Conservation (phyloP, 2,888 invertebrate genomes). For the Polietes domitor region DNA sequence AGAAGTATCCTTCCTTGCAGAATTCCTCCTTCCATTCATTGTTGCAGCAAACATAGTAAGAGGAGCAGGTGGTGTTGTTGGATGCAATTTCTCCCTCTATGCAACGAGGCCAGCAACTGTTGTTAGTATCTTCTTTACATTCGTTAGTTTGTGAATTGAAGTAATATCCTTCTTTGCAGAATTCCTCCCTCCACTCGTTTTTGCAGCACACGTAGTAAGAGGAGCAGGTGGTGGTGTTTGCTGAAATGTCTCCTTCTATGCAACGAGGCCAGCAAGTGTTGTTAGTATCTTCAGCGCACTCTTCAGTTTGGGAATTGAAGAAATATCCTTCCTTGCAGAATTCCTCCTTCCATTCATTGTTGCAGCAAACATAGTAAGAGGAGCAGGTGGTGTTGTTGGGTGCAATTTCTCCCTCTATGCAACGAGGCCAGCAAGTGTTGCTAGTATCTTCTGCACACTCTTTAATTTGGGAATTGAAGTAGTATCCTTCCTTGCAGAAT, state of each 20-base stretch:
- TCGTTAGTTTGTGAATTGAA: constrained; percentile 6
- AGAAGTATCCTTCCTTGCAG: constrained; percentile 68
- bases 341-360: constrained; percentile 20
- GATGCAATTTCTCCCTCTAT: constrained; percentile 15
- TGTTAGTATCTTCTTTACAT: constrained; percentile 46
- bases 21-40: constrained; percentile 9
- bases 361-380: background rate
- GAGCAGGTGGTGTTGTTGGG: background rate
- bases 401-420: background rate
- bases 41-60: constrained; percentile 49
- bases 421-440: background rate
- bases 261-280: background rate
- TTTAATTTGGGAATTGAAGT: too few relatives aligned
- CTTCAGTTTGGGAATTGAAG: background rate
- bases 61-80: background rate
- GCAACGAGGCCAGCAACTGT: constrained; percentile 52
- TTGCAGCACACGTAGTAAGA: background rate
- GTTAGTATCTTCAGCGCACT: constrained; percentile 49
- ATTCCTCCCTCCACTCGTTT: background rate
- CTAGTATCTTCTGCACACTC: too few relatives aligned
- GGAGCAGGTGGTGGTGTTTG: background rate
- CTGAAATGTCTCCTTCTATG: constrained; percentile 63
- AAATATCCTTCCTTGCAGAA: background rate
- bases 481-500: too few relatives aligned
- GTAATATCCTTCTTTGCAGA: constrained; percentile 43